Base-by-base conservation (phyloP, 2,113 vertebrate species). In the Perccottus glenii region DNA sequence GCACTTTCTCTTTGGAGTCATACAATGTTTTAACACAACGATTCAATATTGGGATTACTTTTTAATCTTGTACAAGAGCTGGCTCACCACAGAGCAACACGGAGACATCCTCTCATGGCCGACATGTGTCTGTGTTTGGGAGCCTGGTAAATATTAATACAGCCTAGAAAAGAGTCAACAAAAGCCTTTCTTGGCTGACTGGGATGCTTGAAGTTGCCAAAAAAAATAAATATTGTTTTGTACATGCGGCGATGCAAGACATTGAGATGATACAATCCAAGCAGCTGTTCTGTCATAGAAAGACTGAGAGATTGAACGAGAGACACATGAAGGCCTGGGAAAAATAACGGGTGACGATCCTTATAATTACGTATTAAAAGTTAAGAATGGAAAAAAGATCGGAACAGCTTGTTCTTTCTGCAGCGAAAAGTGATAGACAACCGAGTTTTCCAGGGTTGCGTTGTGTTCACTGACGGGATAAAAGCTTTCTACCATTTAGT, bases 71-170 rank as follows among this genome's bases (percentile, higher is more conserved):
- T 59, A 82, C 73, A 86, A 83, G 75, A 70, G 56, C 27, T 60
- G 61, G 60, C 75, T 81, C 60, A 60, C 80, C 63, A 57, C 67
- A 4, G 33, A 74, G 73, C 55, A 59, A 63, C 71, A 72, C 0
- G 16, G 66, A 59, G 63, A 56, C 51, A 68, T 58, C 12, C 40
- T 70, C 75, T 67, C 71, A 69, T 61, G 74, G 76, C 67, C 77
- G 71, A 84, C 85, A 82, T 87, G 78, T 81, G 85, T 70, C 64
- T 77, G 59, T 63, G 84, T 79, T 76, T 79, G 45, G 49, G 11
- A 56, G 79, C 67, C 78, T 83, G 78, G 82, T 89, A 88, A 88
- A 89, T 87, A 90, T 88, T 87, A 83, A 89, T 82, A 77, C 84
- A 88, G 80, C 52, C 75, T 81, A 77, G 19, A 59, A 86, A 84